Evolutionary conservation across 2,113 vertebrate species (phyloP).

Genomic region (Toxotes jaculatrix): DNA sequence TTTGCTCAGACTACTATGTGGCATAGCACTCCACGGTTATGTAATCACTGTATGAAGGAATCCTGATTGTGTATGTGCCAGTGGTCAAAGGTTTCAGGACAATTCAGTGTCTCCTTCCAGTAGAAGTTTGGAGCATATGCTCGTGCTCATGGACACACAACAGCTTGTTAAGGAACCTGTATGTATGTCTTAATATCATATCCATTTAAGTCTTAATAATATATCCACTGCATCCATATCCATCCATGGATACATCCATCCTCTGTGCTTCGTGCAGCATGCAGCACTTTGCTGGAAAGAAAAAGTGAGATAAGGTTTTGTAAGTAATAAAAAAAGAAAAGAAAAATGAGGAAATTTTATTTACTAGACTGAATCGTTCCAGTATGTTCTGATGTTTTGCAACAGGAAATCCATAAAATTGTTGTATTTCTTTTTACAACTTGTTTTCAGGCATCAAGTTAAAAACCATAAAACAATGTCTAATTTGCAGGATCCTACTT

Average conservation of each 20-base stretch:
- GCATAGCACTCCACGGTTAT: neutral
- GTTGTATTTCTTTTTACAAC: neutral
- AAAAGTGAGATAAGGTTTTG: neutral
- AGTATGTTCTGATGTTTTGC: neutral
- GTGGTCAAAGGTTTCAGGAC: no score
- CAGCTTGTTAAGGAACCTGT: no score
- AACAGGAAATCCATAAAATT: slow-evolving; percentile 20
- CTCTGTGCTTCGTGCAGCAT: no score
- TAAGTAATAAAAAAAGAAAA: neutral
- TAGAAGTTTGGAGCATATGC: no score
- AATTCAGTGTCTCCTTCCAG: no score
- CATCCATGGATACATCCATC: no score
- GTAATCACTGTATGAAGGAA: neutral
- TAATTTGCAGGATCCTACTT: slow-evolving; percentile 1
- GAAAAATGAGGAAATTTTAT: neutral
- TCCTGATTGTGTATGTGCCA: no score
- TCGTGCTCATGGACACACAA: no score
- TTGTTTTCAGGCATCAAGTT: slow-evolving; percentile 11
- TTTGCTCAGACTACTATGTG: slow-evolving; percentile 5
- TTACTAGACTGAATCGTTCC: neutral
- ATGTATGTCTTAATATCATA: no score
- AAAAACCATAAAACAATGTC: neutral
- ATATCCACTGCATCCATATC: no score
- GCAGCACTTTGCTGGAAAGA: neutral
- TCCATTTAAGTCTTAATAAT: no score